A percentile compares a stretch with the other conserved stretches of the same genome.
These are phyloP conservation scores for Capromys pilorides DNA, from an alignment of 2,797 vertebrate genomes.

Conservation along the genomic window DNA sequence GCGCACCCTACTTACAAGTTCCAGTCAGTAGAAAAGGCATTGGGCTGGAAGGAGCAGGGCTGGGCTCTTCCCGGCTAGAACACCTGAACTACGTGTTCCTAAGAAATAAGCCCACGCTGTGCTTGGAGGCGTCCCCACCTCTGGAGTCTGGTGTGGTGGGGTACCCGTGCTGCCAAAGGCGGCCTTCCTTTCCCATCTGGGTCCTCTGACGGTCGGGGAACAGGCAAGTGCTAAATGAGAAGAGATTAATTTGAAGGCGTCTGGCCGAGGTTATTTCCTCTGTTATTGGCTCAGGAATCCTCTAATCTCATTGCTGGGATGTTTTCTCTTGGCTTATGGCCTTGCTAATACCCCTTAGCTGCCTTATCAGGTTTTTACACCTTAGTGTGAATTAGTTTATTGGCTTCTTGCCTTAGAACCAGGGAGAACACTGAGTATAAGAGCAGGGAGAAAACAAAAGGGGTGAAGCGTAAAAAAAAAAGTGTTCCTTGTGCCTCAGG, in stretches of 20 bases:
- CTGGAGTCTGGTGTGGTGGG: background rate
- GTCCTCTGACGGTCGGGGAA: background rate
- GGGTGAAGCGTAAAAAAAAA: background rate
- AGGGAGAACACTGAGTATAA: background rate
- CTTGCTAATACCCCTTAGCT: constrained; percentile 55
- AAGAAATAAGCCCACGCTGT: background rate
- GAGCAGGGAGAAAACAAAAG: constrained; percentile 15
- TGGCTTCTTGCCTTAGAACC: constrained; percentile 66
- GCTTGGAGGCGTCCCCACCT: background rate
- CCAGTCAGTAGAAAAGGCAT: background rate
- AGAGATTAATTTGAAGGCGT: constrained; percentile 25
- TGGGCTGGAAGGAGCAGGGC: background rate
- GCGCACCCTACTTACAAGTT: background rate
- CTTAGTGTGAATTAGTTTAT: constrained; percentile 78
- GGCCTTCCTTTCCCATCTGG: constrained; percentile 11
- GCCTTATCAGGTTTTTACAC: constrained; percentile 73
- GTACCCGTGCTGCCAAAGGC: background rate
- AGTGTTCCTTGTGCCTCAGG: background rate
- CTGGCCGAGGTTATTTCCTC: constrained; percentile 53
- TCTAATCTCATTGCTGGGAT: constrained; percentile 54
- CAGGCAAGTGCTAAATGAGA: background rate
- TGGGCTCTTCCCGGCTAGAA: background rate
- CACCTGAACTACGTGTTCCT: background rate
- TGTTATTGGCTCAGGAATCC: constrained; percentile 34
- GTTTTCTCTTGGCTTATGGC: constrained; percentile 66